Base-by-base conservation (phyloP, 1,140 invertebrate species). In the Drosophila insularis region DNA sequence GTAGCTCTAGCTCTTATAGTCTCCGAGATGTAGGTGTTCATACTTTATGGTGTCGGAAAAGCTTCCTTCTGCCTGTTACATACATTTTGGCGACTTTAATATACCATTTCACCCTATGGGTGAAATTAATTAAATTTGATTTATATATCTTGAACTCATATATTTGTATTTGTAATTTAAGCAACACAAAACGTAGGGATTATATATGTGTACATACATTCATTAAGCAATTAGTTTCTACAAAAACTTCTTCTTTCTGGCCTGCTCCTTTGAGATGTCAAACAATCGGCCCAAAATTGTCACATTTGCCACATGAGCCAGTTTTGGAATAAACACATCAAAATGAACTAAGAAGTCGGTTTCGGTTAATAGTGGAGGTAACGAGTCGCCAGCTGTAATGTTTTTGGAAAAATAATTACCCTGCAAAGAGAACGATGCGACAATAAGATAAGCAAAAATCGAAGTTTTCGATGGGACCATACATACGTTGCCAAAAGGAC, bases 361-460 rank as follows among this genome's bases (percentile, higher is more conserved):
- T 61, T 87, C 82, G 1, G 61, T 60, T 4, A 87, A 46, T 35
- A 77, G 23, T 2, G 82, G 76, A 4, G 82, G 82, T 21, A 87
- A 32, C 0, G 68, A 27, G n/a, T 77, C 58, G 2, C 4, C 61
- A 4, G 75, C n/a, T 1, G 84, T 70, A 0, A 87, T 62, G 13
- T 87, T 87, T 3, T 64, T 40, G 0, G 71, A 63, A 3, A 37
- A 55, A 8, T 74, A 82, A 32, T 21, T 55, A 6, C 79, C 72
- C 82, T 56, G 14, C 1, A 58, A 23, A 11, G 27, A 13, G 35
- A 1, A 1, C 8, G 32, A 2, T 35, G 37, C 21, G 14, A 46
- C 6, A 46, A 46, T 19, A 5, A 8, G 32, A 50, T 2, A 21
- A 0, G 27, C 37, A 6, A 53, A 27, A 19, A 1, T 8, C 2